Evolutionary conservation across 2,113 vertebrate species (phyloP).

Genomic region (Grammomys surdaster): DNA sequence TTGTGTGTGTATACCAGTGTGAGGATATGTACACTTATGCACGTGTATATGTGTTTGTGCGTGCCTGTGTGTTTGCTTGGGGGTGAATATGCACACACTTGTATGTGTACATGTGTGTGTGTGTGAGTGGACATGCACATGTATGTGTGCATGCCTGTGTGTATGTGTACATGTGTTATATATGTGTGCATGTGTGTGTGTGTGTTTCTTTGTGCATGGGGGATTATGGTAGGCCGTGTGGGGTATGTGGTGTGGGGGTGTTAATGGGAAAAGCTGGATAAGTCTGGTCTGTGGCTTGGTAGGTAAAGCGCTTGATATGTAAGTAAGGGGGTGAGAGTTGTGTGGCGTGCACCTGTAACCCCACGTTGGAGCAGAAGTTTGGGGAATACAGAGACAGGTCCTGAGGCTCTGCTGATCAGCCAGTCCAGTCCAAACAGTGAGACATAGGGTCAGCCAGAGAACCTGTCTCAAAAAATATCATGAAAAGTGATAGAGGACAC

Average conservation of each 20-base stretch:
- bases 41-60: neutral
- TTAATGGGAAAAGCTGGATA: neutral
- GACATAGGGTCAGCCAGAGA: neutral
- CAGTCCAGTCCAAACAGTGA: neutral
- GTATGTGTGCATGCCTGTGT: neutral
- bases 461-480: neutral
- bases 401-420: neutral
- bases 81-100: neutral
- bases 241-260: neutral
- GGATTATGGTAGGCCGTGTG: neutral
- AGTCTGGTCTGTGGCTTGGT: neutral
- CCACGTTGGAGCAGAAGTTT: neutral
- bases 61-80: neutral
- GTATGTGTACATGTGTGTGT: neutral
- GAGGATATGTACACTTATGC: neutral
- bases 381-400: neutral
- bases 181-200: neutral
- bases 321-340: neutral
- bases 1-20: neutral
- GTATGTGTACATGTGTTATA: neutral
- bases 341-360: neutral
- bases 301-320: neutral
- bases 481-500: neutral
- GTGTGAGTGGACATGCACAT: too few species aligned
- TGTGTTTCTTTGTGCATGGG: neutral